Evolutionary conservation across 1,140 invertebrate genomes (phyloP), one percentile per base, ranked within the genome.

Genomic region (Steinernema khuongi): DNA sequence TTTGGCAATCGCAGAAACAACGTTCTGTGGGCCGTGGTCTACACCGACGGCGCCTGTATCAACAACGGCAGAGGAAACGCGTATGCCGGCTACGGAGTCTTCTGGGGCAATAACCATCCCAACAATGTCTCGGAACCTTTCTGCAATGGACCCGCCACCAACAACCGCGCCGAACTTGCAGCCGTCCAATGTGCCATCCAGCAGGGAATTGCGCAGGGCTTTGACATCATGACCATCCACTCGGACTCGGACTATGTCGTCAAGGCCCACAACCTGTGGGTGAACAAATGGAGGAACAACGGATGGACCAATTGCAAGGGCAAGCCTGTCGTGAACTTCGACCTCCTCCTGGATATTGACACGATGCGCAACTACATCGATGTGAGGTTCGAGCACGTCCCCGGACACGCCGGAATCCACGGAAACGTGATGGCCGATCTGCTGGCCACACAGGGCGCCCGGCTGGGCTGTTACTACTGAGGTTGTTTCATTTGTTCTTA

Each of bases 161-260:
- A 98, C 84, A 98, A 98, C 85, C 91, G 91, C 79, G 96, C 94
- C n/a, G 96, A 99, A 87, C 96, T 97, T 72, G 91, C 94, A 87
- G 96, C 95, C 29, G 92, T 93, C 0, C 91, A 90, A 11, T 86
- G 88, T 82, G 96, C 95, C 14, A 90, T 96, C 2, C 86, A 90
- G 80, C 87, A 90, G 75, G 72, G 80, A 29, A 78, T 67, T 11
- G 22, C 33, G 11, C 66, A 74, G 85, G 87, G 87, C 18, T 79
- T 93, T 4, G 86, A 85, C 22, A 92, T 92, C 83, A 83, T 97
- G 0, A 88, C 90, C 73, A 90, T 98, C 22, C 89, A 91, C 75
- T 97, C 95, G 31, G 95, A 98, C 87, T 96, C 94, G 0, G 86
- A 94, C 82, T 96, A 97, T 86, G 87, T 95, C 0, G 96, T 97